These are phyloP conservation scores for Drosophila novamexicana DNA, from an alignment of 1,140 invertebrate species.

Conservation along the genomic window DNA sequence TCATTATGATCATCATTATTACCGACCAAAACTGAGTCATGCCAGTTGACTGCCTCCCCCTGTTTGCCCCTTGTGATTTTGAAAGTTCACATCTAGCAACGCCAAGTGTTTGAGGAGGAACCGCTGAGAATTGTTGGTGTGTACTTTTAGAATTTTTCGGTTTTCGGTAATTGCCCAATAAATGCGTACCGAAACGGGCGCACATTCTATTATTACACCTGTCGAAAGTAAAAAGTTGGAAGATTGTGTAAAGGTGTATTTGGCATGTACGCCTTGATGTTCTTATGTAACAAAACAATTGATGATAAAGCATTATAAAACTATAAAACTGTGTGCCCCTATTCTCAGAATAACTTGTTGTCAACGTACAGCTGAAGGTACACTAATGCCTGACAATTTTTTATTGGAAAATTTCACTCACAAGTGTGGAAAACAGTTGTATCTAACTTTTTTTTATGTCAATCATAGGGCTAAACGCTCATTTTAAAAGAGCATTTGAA, in stretches of 20 bases:
- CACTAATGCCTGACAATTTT: too few relatives aligned
- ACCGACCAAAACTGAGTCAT: conserved; percentile 21
- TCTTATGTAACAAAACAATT: not conserved
- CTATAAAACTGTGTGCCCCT: too few relatives aligned
- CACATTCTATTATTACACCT: conserved; percentile 21
- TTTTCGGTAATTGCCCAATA: conserved; percentile 39
- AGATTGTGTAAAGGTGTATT: not conserved
- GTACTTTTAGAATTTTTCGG: conserved; percentile 7
- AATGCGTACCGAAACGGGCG: conserved; percentile 25
- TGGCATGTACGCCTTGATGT: not conserved
- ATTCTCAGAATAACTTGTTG: too few relatives aligned
- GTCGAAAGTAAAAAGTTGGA: not conserved
- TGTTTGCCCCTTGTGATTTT: conserved; percentile 1
- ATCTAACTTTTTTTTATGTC: too few relatives aligned
- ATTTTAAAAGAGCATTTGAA: too few relatives aligned
- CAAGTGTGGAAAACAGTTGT: too few relatives aligned
- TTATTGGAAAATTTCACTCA: too few relatives aligned
- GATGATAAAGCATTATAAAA: not conserved
- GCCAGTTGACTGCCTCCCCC: not conserved
- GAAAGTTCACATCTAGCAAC: conserved; percentile 2
- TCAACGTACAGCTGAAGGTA: too few relatives aligned
- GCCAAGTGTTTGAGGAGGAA: not conserved
- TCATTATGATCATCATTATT: conserved; percentile 1
- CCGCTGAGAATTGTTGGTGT: not conserved
- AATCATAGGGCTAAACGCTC: too few relatives aligned